A percentile compares a stretch with the other conserved stretches of the same genome.
phyloP scores from a whole-genome alignment of 2,888 invertebrate species.

The Empis livida region DNA sequence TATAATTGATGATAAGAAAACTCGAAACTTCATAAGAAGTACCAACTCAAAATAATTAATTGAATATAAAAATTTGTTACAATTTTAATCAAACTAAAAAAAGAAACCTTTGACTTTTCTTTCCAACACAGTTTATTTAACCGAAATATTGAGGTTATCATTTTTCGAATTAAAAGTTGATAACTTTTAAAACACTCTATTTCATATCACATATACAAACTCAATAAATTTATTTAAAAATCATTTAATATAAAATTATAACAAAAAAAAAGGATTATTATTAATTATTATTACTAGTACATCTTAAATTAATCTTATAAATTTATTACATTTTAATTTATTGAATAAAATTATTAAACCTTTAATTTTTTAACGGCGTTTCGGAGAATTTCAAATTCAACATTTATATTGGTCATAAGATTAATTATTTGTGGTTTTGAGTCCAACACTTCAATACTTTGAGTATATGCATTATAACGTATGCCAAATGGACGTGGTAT shows the following conservation, averaged over 20 bases:
- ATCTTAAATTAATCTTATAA: not conserved
- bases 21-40: no score
- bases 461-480: conserved; percentile 92
- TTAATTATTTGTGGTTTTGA: conserved; percentile 79
- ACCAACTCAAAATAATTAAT: no score
- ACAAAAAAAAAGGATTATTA: not conserved
- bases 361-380: conserved; percentile 63
- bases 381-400: conserved; percentile 65
- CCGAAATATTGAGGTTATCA: no score
- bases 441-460: conserved; percentile 86
- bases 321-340: not conserved
- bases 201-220: no score
- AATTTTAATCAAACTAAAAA: no score
- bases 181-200: no score
- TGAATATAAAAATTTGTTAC: no score
- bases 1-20: no score
- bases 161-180: no score
- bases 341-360: conserved; percentile 22
- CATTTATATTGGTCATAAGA: conserved; percentile 64
- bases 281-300: not conserved
- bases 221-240: no score
- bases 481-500: conserved; percentile 90
- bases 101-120: not conserved
- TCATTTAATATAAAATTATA: no score
- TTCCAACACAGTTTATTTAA: not conserved